Percentiles rank a stretch among this genome's conserved stretches.
Evolutionary conservation across 2,797 vertebrate species (phyloP).

Genomic region (Hylomyscus alleni): DNA sequence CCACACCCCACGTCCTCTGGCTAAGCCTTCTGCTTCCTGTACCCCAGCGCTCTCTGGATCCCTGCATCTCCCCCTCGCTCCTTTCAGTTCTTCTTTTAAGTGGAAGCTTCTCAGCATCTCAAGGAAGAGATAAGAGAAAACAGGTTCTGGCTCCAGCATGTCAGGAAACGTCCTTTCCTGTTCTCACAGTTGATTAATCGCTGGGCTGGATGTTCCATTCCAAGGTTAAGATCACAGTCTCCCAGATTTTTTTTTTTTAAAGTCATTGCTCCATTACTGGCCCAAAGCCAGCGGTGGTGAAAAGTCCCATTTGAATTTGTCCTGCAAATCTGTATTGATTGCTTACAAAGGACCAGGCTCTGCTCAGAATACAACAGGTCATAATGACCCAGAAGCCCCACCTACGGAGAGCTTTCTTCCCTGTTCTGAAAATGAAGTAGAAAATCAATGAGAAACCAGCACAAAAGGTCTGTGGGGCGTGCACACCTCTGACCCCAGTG

Average conservation of each 20-base stretch:
- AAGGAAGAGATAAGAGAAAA: constrained; percentile 46
- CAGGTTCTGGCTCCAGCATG: constrained; percentile 47
- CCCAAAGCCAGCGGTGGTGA: constrained; percentile 7
- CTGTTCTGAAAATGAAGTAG: background rate
- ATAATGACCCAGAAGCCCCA: constrained; percentile 6
- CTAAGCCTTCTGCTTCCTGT: constrained; percentile 43
- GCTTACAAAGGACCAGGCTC: background rate
- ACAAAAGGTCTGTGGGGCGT: background rate
- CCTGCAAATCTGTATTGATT: constrained; percentile 17
- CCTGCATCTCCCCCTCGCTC: background rate
- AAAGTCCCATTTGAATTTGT: constrained; percentile 65
- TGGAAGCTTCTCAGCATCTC: constrained; percentile 60
- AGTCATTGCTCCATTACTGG: constrained; percentile 52
- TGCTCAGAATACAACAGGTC: background rate
- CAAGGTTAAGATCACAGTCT: constrained; percentile 69
- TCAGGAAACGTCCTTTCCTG: constrained; percentile 73
- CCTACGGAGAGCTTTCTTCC: background rate
- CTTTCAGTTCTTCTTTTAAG: constrained; percentile 48
- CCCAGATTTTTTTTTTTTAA: constrained; percentile 46
- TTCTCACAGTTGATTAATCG: constrained; percentile 64
- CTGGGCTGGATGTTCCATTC: constrained; percentile 61
- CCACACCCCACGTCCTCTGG: background rate
- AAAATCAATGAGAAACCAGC: background rate
- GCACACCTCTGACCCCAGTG: background rate
- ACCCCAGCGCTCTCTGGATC: constrained; percentile 3